phyloP scores from a whole-genome alignment of 2,888 invertebrate genomes.

The Acheta domesticus region DNA sequence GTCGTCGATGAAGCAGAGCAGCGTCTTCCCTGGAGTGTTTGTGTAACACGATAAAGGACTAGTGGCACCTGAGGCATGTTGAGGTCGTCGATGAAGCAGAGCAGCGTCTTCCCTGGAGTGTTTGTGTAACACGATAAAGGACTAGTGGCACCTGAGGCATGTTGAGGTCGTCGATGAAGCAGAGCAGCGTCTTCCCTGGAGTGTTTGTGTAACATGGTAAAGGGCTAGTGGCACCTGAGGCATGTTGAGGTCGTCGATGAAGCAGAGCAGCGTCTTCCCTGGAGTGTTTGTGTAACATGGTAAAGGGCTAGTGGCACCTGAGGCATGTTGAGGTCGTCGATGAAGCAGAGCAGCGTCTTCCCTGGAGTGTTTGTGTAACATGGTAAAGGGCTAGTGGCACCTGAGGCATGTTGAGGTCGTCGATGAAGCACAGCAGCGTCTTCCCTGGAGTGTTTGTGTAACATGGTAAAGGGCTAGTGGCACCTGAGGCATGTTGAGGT shows the following conservation, averaged over 20 bases:
- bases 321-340: conserved; percentile 96
- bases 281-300: too few species aligned
- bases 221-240: conserved; percentile 64
- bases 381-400: too few species aligned
- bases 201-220: too few species aligned
- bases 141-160: conserved; percentile 73
- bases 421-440: conserved; percentile 83
- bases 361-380: too few species aligned
- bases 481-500: conserved; percentile 91
- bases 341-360: conserved; percentile 82
- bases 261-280: conserved; percentile 85
- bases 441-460: too few species aligned
- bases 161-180: conserved; percentile 93
- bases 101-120: conserved; percentile 85
- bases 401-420: conserved; percentile 93
- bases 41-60: too few species aligned
- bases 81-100: conserved; percentile 91
- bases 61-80: conserved; percentile 78
- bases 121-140: too few species aligned
- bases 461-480: too few species aligned
- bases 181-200: conserved; percentile 84
- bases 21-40: conserved; percentile 87
- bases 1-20: conserved; percentile 88
- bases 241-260: conserved; percentile 95
- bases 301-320: conserved; percentile 56